A percentile compares a stretch with the other conserved stretches of the same genome.
Evolutionary conservation across 2,797 vertebrate genomes (phyloP).

Genomic region (Pantherophis vulpinus): DNA sequence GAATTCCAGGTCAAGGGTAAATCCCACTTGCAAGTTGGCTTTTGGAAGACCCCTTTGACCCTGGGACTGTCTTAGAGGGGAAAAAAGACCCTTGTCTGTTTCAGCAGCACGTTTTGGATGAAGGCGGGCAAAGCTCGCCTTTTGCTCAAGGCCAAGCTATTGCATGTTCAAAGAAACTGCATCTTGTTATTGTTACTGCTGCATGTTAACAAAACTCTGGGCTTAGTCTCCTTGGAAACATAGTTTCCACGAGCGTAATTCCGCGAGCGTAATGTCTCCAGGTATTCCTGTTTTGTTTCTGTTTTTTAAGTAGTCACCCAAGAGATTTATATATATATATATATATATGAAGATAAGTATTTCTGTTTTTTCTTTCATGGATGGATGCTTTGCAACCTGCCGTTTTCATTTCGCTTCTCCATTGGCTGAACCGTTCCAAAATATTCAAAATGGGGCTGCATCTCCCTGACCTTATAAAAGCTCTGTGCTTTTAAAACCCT

Average conservation of each 20-base stretch:
- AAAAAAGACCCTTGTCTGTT: background rate
- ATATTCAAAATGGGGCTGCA: background rate
- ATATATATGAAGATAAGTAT: background rate
- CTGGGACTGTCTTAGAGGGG: background rate
- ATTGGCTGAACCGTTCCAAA: background rate
- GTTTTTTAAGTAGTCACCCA: background rate
- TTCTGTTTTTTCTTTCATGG: background rate
- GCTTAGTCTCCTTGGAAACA: background rate
- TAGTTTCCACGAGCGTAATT: background rate
- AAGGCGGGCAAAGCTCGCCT: background rate
- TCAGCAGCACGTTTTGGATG: background rate
- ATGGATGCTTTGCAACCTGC: background rate
- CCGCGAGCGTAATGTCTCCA: background rate
- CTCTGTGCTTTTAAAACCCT: constrained; percentile 31
- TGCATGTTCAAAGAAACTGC: constrained; percentile 62
- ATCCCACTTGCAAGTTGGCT: background rate
- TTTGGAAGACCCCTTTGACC: background rate
- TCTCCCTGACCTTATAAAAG: background rate
- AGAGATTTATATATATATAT: background rate
- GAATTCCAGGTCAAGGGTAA: background rate
- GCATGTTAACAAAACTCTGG: constrained; percentile 70
- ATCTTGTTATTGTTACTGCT: constrained; percentile 49
- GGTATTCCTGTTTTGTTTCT: background rate
- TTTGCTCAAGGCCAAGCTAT: constrained; percentile 61
- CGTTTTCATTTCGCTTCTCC: too few relatives aligned